These are phyloP conservation scores for Didymodactylos carnosus DNA, from an alignment of 2,888 invertebrate genomes.

Conservation along the genomic window DNA sequence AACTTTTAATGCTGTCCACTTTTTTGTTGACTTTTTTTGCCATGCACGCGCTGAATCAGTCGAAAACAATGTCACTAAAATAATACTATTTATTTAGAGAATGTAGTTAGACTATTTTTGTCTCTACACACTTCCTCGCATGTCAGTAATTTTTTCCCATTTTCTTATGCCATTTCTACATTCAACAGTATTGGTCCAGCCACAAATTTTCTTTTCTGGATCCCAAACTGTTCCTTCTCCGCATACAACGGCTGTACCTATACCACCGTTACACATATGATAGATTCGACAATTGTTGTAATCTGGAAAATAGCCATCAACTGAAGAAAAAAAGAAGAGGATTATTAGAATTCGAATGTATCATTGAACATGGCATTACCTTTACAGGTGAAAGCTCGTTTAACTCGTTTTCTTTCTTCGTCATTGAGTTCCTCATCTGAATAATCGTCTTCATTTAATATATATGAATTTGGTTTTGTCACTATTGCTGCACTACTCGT, in stretches of 20 bases:
- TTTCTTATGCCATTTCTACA: conserved; percentile 10
- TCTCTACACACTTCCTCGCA: neutral
- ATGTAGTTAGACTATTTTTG: neutral
- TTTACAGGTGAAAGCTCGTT: neutral
- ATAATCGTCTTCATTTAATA: neutral
- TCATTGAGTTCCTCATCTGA: neutral
- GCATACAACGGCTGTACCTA: neutral
- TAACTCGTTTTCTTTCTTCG: neutral
- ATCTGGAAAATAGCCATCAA: conserved; percentile 14
- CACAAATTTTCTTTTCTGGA: neutral
- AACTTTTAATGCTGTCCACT: too few relatives aligned
- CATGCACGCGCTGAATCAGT: neutral
- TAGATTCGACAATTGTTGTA: conserved; percentile 8
- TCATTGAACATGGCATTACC: neutral
- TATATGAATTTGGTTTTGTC: neutral
- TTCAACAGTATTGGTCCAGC: conserved; percentile 5
- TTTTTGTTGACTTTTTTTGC: too few relatives aligned
- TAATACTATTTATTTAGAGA: neutral
- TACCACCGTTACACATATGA: conserved; percentile 9
- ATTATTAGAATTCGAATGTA: neutral
- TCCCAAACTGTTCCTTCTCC: conserved; percentile 10
- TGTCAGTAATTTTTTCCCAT: conserved; percentile 11
- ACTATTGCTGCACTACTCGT: neutral
- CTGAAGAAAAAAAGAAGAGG: neutral
- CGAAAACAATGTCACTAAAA: conserved; percentile 9